Percentiles rank a stretch among this genome's conserved stretches.
Conservation (phyloP, 1,140 invertebrate genomes). For the Acarapis woodi region DNA sequence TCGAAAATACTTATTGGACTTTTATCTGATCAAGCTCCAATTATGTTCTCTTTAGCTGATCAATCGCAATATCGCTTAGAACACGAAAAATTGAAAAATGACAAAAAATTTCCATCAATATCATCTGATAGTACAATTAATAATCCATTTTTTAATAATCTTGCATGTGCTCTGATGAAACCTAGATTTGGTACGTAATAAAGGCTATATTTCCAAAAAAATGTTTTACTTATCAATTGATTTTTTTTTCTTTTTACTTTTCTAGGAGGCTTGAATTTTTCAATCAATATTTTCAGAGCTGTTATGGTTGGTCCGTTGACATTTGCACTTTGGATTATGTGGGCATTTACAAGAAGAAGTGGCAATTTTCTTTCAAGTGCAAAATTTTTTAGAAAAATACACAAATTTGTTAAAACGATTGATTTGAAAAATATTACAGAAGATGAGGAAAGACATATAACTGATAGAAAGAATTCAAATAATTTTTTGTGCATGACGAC, state of each 20-base stretch:
- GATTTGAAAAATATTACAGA: too few species aligned
- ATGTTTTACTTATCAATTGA: too few species aligned
- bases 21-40: constrained; percentile 5
- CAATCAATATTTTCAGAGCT: constrained; percentile 20
- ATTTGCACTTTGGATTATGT: constrained; percentile 21
- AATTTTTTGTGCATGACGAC: too few species aligned
- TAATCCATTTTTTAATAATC: too few species aligned
- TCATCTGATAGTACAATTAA: too few species aligned
- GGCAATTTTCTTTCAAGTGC: not conserved
- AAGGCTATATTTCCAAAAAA: too few species aligned
- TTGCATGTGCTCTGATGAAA: constrained; percentile 15
- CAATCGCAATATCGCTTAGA: not conserved
- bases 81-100: constrained; percentile 9
- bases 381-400: constrained; percentile 12
- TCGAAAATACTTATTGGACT: constrained; percentile 6
- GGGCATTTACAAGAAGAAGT: constrained; percentile 13
- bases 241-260: too few species aligned
- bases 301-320: constrained; percentile 24
- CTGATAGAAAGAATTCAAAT: too few species aligned
- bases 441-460: too few species aligned
- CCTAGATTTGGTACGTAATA: constrained; percentile 22
- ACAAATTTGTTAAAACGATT: too few species aligned
- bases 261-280: constrained; percentile 18
- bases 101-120: too few species aligned
- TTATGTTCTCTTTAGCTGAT: too few species aligned